phyloP scores from a whole-genome alignment of 2,113 vertebrate species.

The Lamprologus lemairii region DNA sequence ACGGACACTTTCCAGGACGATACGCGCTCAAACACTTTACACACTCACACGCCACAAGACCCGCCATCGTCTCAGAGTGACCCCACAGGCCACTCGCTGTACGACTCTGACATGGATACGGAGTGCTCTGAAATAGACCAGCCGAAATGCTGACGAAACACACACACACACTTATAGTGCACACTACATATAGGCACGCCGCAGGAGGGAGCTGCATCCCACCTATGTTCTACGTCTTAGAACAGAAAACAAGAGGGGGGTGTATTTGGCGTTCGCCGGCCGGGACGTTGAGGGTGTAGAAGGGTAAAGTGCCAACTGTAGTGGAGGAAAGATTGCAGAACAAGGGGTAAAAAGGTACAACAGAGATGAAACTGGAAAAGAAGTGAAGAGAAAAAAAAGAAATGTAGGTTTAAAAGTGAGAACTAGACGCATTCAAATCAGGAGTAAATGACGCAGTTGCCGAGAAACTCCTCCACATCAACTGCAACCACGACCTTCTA shows the following conservation, averaged over 20 bases:
- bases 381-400: background rate
- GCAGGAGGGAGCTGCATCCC: background rate
- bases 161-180: background rate
- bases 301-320: background rate
- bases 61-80: conserved; percentile 88
- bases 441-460: conserved; percentile 62
- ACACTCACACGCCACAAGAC: conserved; percentile 24
- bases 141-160: conserved; percentile 76
- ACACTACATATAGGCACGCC: background rate
- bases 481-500: conserved; percentile 5
- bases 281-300: background rate
- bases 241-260: background rate
- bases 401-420: background rate
- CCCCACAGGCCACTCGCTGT: conserved; percentile 88
- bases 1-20: conserved; percentile 87
- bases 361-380: background rate
- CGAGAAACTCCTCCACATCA: conserved; percentile 55
- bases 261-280: background rate
- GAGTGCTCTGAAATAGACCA: conserved; percentile 88
- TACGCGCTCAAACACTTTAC: conserved; percentile 19
- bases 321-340: background rate
- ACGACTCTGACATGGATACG: conserved; percentile 95
- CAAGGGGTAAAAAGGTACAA: background rate
- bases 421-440: background rate
- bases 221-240: background rate